Conservation (phyloP, 2,797 vertebrate species). For the Sebastes vulpes region DNA sequence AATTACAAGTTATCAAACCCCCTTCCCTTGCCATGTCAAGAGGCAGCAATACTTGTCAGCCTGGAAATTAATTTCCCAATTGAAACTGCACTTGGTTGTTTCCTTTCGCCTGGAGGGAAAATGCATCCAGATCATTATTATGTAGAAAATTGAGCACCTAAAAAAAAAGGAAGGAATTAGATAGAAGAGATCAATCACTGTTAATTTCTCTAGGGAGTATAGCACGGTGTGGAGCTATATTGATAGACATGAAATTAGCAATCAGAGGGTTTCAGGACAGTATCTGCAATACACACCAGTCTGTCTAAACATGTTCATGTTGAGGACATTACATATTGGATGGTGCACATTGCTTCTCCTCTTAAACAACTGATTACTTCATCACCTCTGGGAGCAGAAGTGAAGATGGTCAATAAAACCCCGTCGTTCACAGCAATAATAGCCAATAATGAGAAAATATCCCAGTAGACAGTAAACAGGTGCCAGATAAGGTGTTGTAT, state of each 20-base stretch:
- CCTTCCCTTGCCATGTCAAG: conserved; percentile 20
- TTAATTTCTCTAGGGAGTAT: conserved; percentile 56
- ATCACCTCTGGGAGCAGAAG: background rate
- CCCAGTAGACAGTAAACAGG: background rate
- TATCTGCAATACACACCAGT: background rate
- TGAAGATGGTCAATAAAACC: conserved; percentile 8
- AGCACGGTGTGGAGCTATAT: background rate
- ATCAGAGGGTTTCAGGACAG: background rate
- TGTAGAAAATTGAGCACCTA: conserved; percentile 12
- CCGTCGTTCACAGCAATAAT: conserved; percentile 1
- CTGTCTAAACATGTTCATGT: background rate
- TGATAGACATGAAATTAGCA: conserved; percentile 41
- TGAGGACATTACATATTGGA: background rate
- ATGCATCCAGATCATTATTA: conserved; percentile 34
- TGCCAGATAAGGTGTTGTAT: background rate
- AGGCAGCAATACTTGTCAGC: conserved; percentile 8
- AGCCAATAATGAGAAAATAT: conserved; percentile 19
- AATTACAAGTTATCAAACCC: conserved; percentile 27
- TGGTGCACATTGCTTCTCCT: background rate
- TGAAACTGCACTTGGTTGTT: conserved; percentile 33
- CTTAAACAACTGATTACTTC: background rate
- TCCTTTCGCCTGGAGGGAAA: conserved; percentile 33
- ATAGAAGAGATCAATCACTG: conserved; percentile 51
- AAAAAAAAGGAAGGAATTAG: conserved; percentile 18
- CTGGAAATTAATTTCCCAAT: conserved; percentile 52